These are phyloP conservation scores for Lophochroa leadbeateri DNA, from an alignment of 2,113 vertebrate species.

Conservation along the genomic window DNA sequence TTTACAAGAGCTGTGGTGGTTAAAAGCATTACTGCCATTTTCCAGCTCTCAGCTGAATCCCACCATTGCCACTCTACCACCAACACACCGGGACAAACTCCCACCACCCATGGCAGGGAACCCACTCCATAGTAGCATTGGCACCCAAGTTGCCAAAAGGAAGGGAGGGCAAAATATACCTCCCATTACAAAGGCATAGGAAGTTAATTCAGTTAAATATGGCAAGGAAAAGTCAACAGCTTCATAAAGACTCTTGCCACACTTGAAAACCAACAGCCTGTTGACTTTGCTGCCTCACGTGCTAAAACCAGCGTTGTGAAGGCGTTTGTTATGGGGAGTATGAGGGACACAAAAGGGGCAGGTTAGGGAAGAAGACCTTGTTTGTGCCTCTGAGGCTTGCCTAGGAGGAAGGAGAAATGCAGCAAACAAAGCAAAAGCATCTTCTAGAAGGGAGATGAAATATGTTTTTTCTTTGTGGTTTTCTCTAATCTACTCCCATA, in stretches of 20 bases:
- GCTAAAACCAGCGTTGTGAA: neutral
- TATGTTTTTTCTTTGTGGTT: neutral
- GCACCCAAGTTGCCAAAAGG: neutral
- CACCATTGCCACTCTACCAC: neutral
- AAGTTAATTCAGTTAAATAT: neutral
- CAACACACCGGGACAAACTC: neutral
- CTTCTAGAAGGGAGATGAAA: neutral
- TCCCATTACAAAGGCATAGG: neutral
- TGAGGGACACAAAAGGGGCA: rapidly evolving
- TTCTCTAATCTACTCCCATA: neutral
- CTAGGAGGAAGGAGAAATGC: neutral
- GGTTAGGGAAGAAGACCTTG: neutral
- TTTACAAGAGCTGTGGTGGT: neutral
- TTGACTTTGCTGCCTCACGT: neutral
- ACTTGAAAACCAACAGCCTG: neutral
- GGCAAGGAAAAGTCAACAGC: neutral
- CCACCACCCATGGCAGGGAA: rapidly evolving
- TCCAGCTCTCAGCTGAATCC: neutral
- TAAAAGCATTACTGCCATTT: neutral
- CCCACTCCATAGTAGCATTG: rapidly evolving
- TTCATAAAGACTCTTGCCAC: neutral
- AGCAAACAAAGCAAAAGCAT: neutral
- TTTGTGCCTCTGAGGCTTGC: neutral
- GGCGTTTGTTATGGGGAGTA: neutral
- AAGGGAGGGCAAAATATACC: neutral